phyloP scores from a whole-genome alignment of 2,797 vertebrate species.

The Clangula hyemalis region DNA sequence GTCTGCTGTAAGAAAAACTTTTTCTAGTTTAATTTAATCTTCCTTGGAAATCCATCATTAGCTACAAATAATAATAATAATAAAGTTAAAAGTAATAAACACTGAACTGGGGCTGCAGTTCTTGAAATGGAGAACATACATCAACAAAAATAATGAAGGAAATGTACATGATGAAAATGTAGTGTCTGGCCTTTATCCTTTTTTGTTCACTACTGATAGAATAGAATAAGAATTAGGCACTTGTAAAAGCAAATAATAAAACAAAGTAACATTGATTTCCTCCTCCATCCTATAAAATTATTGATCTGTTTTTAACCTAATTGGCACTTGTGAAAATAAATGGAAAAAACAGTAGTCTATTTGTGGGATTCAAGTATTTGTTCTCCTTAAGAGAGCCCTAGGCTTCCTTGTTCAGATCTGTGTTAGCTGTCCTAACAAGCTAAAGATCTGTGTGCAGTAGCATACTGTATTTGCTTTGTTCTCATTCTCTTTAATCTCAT shows the following conservation, averaged over 20 bases:
- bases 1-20: background rate
- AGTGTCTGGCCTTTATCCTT: background rate
- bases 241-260: constrained; percentile 18
- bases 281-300: constrained; percentile 27
- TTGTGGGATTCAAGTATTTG: constrained; percentile 57
- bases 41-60: background rate
- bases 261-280: constrained; percentile 49
- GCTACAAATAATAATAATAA: background rate
- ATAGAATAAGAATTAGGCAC: background rate
- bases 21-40: background rate
- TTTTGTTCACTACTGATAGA: background rate
- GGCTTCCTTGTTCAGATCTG: background rate
- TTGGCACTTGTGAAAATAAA: constrained; percentile 69
- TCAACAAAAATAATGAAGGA: constrained; percentile 32
- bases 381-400: constrained; percentile 10
- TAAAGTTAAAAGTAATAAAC: background rate
- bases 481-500: constrained; percentile 59
- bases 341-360: constrained; percentile 39
- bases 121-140: constrained; percentile 7
- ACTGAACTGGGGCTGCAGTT: background rate
- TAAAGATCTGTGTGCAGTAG: background rate
- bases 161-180: constrained; percentile 22
- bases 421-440: constrained; percentile 12
- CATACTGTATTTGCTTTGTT: constrained; percentile 41
- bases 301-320: constrained; percentile 70